Evolutionary conservation across 1,140 invertebrate species (phyloP).

Genomic region (Sminthurinus signatus): DNA sequence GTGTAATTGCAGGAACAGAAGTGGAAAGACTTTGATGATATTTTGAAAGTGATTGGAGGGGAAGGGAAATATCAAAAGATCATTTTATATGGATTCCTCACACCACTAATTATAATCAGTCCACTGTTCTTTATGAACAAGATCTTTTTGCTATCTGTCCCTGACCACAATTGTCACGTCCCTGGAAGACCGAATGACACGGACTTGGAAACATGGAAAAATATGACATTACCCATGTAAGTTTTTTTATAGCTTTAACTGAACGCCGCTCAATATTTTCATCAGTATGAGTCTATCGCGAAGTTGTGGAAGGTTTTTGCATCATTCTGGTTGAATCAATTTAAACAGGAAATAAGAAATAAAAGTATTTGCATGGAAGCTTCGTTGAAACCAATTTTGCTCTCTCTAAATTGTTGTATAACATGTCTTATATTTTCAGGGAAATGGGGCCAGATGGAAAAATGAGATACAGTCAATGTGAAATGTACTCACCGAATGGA

Average conservation of each 20-base stretch:
- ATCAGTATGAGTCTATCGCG: too few species aligned
- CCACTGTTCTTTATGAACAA: slow-evolving; percentile 16
- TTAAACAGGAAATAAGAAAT: too few species aligned
- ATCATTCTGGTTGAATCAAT: too few species aligned
- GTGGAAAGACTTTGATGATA: slow-evolving; percentile 23
- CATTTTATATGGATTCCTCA: slow-evolving; percentile 14
- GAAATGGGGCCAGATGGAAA: slow-evolving; percentile 18
- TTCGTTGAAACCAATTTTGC: too few species aligned
- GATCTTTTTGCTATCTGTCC: slow-evolving; percentile 21
- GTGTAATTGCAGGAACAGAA: not conserved
- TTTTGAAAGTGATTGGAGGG: slow-evolving; percentile 15
- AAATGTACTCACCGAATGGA: slow-evolving; percentile 1
- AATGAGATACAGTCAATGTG: slow-evolving; percentile 7
- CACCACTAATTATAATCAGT: slow-evolving; percentile 14
- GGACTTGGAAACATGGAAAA: slow-evolving; percentile 26
- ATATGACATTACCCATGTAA: slow-evolving; percentile 28
- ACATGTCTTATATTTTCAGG: slow-evolving; percentile 4
- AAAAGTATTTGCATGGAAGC: too few species aligned
- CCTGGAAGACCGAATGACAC: slow-evolving; percentile 28
- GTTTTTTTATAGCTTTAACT: too few species aligned
- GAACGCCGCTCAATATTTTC: too few species aligned
- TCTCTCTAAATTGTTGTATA: not conserved
- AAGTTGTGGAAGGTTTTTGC: too few species aligned
- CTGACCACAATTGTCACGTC: slow-evolving; percentile 30
- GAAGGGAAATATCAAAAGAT: slow-evolving; percentile 24